phyloP scores from a whole-genome alignment of 2,888 invertebrate genomes.

The Aphrophora alni region DNA sequence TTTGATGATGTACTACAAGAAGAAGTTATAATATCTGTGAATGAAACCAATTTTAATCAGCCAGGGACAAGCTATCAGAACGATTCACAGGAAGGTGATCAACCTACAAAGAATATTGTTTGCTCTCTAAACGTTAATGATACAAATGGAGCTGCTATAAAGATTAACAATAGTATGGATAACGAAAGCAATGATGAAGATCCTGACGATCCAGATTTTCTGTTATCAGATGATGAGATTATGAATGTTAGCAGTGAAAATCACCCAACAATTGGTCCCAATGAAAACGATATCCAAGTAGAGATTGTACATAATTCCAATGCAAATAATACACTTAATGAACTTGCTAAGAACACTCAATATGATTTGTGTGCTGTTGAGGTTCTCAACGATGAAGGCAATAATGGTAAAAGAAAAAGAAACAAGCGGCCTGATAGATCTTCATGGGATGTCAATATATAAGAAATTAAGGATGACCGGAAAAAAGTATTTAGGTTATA shows the following conservation, averaged over 20 bases:
- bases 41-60: neutral
- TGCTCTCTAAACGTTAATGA: no score
- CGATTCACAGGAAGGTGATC: neutral
- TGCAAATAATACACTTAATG: slow-evolving; percentile 1
- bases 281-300: neutral
- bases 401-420: slow-evolving; percentile 4
- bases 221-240: slow-evolving; percentile 3
- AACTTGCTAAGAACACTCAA: neutral
- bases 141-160: neutral
- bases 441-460: slow-evolving; percentile 25
- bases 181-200: no score
- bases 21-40: neutral
- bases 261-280: neutral
- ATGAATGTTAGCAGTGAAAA: neutral
- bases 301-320: neutral
- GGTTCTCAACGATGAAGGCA: neutral
- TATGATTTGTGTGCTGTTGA: slow-evolving; percentile 13
- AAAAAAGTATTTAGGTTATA: no score
- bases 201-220: slow-evolving; percentile 11
- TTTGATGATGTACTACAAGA: neutral
- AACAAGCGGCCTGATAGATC: neutral
- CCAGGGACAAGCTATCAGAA: slow-evolving; percentile 6
- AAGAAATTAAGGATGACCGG: no score
- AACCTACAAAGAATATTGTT: neutral
- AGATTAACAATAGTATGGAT: no score